Base-by-base conservation (phyloP, 2,888 invertebrate genomes). In the Agrotis exclamationis region DNA sequence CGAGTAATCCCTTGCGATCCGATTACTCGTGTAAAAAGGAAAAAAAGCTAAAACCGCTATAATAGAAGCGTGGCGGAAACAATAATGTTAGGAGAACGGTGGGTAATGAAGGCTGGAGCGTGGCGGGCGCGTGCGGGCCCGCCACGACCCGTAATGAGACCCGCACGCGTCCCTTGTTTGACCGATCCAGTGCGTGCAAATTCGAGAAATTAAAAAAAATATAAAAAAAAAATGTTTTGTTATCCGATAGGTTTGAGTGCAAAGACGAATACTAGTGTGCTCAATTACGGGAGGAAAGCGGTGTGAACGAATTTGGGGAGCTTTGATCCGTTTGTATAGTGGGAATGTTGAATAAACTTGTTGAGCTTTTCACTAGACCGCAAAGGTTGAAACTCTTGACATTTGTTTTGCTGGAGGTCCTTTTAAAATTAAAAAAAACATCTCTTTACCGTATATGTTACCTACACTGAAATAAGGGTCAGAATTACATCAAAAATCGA, bases 51-150 rank as follows among this genome's bases (percentile, higher is more conserved):
- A 84, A 84, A 80, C 83, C 80, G 70, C 79, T 81, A 90, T 89
- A 93, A 94, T 93, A 86, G 94, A 78, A 95, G 92, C 95, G 95
- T 95, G 95, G 89, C 94, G 89, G 90, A 93, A 94, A 95, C 95
- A 95, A 95, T 95, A 95, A 94, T 92, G 93, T 90, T 89, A 86
- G 91, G 68, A 87, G 90, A 92, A 91, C 90, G 90, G 89, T 88
- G 87, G 89, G 90, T 94, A 95, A 94, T 94, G 94, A 94, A 92
- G 91, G 86, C 79, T 64, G 91, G 76, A 94, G 91, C 93, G 94
- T 94, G 95, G 70, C 92, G 85, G 70, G 85, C 87, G 87, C 85
- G 88, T 86, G 86, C 76, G 82, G 72, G 81, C 74, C 69, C 85
- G 86, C 80, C 85, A 79, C 85, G 89, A 87, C 84, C 86, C 90